A percentile compares a stretch with the other conserved stretches of the same genome.
Evolutionary conservation across 1,140 invertebrate genomes (phyloP).

Genomic region (Ditylenchus dipsaci): DNA sequence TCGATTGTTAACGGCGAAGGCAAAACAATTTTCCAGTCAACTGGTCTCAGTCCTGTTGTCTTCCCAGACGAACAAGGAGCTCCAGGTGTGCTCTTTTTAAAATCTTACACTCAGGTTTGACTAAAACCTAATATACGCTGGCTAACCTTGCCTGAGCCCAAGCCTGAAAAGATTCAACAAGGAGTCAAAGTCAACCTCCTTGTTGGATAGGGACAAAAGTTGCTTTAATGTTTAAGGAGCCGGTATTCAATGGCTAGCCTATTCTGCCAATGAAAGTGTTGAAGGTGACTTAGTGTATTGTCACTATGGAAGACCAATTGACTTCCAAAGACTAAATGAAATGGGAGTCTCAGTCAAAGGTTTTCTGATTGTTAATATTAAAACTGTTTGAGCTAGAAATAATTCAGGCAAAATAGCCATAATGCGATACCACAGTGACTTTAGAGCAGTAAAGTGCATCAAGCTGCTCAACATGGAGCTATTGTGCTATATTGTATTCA

Average conservation of each 20-base stretch:
- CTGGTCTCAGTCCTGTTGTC: constrained; percentile 35
- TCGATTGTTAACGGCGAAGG: constrained; percentile 29
- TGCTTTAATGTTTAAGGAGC: constrained; percentile 28
- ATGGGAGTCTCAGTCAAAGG: constrained; percentile 36
- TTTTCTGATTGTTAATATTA: background rate
- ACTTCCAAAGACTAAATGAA: constrained; percentile 43
- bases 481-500: constrained; percentile 53
- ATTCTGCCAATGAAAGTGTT: constrained; percentile 42
- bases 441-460: constrained; percentile 47
- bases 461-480: constrained; percentile 45
- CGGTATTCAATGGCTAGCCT: constrained; percentile 55
- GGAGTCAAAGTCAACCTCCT: too few species aligned
- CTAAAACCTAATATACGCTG: too few species aligned
- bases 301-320: constrained; percentile 40
- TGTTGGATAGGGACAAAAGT: too few species aligned
- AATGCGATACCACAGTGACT: constrained; percentile 46
- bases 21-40: constrained; percentile 30
- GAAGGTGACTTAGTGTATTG: constrained; percentile 50
- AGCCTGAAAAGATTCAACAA: too few species aligned
- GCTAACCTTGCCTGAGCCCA: too few species aligned
- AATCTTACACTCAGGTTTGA: too few species aligned
- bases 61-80: constrained; percentile 43
- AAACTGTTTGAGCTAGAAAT: background rate
- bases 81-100: too few species aligned
- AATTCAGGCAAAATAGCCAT: constrained; percentile 47